A percentile compares a stretch with the other conserved stretches of the same genome.
phyloP scores from a whole-genome alignment of 2,797 vertebrate genomes.

The Coccyzus lansbergi region DNA sequence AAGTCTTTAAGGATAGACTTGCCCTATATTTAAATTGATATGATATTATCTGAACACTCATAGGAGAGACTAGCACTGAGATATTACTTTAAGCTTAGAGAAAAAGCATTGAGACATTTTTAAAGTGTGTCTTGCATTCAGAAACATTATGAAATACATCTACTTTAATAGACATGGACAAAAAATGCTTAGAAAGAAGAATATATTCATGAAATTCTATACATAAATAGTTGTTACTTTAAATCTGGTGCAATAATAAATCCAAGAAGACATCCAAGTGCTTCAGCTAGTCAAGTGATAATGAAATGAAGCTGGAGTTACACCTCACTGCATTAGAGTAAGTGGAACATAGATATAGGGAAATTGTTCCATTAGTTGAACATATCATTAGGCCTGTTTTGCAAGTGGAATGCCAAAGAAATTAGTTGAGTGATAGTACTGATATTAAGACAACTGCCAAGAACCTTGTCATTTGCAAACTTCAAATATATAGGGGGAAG shows the following conservation, averaged over 20 bases:
- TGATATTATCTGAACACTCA: not conserved
- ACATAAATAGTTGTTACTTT: slow-evolving; percentile 54
- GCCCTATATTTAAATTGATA: not conserved
- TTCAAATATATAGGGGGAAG: slow-evolving; percentile 23
- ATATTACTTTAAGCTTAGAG: not conserved
- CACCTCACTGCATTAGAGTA: slow-evolving; percentile 65
- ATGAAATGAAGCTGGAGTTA: slow-evolving; percentile 64
- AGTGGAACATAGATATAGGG: slow-evolving; percentile 52
- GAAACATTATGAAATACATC: slow-evolving; percentile 8
- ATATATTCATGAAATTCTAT: slow-evolving; percentile 4
- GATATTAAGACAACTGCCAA: slow-evolving; percentile 44
- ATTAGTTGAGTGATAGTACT: slow-evolving; percentile 56
- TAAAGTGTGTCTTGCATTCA: not conserved
- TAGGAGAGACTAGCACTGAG: not conserved
- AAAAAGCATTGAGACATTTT: not conserved
- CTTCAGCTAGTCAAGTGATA: slow-evolving; percentile 64
- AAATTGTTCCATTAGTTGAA: slow-evolving; percentile 66
- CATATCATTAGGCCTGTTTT: slow-evolving; percentile 63
- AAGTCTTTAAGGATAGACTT: not conserved
- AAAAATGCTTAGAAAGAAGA: slow-evolving; percentile 50
- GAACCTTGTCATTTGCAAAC: slow-evolving; percentile 51
- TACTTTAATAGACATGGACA: not conserved
- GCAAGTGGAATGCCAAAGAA: slow-evolving; percentile 48
- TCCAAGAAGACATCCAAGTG: slow-evolving; percentile 49
- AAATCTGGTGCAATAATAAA: slow-evolving; percentile 63